Conservation (phyloP, 92 coral and sea anemone genomes). For the Epizoanthus rinbou region DNA sequence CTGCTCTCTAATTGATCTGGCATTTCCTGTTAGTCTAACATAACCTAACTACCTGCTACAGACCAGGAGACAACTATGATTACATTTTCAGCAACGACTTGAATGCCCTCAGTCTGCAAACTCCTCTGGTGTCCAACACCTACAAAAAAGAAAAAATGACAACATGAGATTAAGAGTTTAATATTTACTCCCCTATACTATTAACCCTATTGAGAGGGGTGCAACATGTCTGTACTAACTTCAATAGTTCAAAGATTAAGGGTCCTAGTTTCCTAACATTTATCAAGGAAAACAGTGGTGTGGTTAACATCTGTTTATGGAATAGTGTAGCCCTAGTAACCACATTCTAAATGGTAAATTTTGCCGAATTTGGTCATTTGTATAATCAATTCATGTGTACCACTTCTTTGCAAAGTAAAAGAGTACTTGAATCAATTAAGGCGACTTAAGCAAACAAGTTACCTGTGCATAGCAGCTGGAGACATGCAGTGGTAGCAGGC, state of each 20-base stretch:
- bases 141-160: background rate
- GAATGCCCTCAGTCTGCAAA: conserved; percentile 5
- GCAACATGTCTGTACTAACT: too few relatives aligned
- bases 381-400: conserved; percentile 23
- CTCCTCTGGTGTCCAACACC: conserved; percentile 3
- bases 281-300: conserved; percentile 25
- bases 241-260: too few relatives aligned
- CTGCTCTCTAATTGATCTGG: conserved; percentile 27
- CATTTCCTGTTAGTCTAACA: conserved; percentile 12
- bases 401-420: conserved; percentile 12
- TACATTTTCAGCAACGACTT: conserved; percentile 10
- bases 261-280: conserved; percentile 6
- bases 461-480: too few relatives aligned
- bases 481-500: too few relatives aligned
- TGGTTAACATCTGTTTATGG: conserved; percentile 24
- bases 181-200: conserved; percentile 12
- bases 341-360: conserved; percentile 2
- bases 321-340: conserved; percentile 12
- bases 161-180: conserved; percentile 20
- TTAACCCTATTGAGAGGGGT: conserved; percentile 5
- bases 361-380: conserved; percentile 3
- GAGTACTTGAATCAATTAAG: conserved; percentile 3
- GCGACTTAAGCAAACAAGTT: conserved; percentile 4
- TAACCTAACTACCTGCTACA: conserved; percentile 12
- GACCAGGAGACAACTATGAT: conserved; percentile 13